Base-by-base conservation (phyloP, 2,797 vertebrate species). In the Brachymystax lenok region DNA sequence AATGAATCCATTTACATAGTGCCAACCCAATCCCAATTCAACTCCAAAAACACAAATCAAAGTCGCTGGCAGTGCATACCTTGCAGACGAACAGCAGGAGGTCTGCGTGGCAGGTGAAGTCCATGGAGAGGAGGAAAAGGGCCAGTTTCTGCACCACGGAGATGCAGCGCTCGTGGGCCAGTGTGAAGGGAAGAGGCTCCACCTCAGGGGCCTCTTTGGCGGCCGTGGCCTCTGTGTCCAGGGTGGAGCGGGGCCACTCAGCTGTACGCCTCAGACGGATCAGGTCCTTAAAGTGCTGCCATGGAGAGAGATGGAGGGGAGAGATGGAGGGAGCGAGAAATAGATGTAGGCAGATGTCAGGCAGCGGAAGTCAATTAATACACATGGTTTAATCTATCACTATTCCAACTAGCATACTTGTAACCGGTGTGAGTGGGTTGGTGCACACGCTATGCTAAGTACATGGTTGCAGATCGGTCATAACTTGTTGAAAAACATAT, bases 31-130 rank as follows among this genome's bases (percentile, higher is more conserved):
- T n/a, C 21, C 63, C 1, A 14, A 14, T 16, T 10, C 67, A 24
- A 59, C 3, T 3, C 14, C 0, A 40, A 19, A 14, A 4, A 10
- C 17, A 51, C 14, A 2, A 4, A 27, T 56, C 4, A 4, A 33
- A 10, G 52, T 16, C 8, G 4, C 4, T 12, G 27, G 21, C 24
- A 14, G 54, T 5, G 14, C 67, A 86, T 90, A 98, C 98, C 97
- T 99, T 99, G 94, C 98, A 99, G 86, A 99, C 96, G 80, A 99
- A 99, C 0, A 99, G 93, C 83, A 99, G 94, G 77, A 99, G 94
- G 93, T 99, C 98, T 12, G 98, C 98, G 69, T 99, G 98, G 84
- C 98, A 99, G 78, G 98, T 99, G 83, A 99, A 99, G 90, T 99
- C 98, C 98, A 99, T 99, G 63, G 97, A 99, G 46, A 99, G 94